Conservation (phyloP, 2,113 vertebrate species). For the Myiagra hebetior region DNA sequence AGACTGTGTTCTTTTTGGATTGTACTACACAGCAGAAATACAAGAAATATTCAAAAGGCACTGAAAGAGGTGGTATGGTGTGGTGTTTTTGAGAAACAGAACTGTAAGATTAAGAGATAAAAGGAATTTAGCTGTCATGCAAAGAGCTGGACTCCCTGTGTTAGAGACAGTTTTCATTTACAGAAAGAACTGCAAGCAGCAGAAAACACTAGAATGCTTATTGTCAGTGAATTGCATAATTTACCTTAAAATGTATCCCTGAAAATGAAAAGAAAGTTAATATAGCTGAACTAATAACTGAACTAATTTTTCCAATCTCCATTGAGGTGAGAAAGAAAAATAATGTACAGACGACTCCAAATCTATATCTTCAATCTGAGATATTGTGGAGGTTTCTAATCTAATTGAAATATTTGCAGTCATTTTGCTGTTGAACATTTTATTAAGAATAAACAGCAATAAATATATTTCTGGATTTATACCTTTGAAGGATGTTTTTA, state of each 20-base stretch:
- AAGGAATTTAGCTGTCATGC: slow-evolving; percentile 9
- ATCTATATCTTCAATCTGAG: not conserved
- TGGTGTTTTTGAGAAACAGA: not conserved
- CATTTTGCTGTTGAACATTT: not conserved
- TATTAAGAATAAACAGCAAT: not conserved
- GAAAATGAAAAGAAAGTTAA: slow-evolving; percentile 11
- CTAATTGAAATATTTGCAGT: not conserved
- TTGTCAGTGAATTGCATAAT: not conserved
- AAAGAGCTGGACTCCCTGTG: not conserved
- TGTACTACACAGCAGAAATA: slow-evolving; percentile 2
- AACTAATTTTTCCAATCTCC: not conserved
- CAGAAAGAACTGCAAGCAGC: not conserved
- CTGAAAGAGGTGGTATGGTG: not conserved
- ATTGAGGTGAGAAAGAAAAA: not conserved
- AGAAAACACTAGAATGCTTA: not conserved
- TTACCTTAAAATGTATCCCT: not conserved
- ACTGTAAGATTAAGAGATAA: not conserved
- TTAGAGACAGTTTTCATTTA: slow-evolving; percentile 18
- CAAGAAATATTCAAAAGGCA: slow-evolving; percentile 33
- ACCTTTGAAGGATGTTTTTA: not conserved
- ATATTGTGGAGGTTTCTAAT: not conserved
- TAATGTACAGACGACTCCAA: not conserved
- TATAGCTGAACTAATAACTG: not conserved
- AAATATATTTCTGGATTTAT: not conserved
- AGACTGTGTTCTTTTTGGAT: not conserved